phyloP scores from a whole-genome alignment of 2,888 invertebrate genomes.

The Glyphotaelius pellucidus region DNA sequence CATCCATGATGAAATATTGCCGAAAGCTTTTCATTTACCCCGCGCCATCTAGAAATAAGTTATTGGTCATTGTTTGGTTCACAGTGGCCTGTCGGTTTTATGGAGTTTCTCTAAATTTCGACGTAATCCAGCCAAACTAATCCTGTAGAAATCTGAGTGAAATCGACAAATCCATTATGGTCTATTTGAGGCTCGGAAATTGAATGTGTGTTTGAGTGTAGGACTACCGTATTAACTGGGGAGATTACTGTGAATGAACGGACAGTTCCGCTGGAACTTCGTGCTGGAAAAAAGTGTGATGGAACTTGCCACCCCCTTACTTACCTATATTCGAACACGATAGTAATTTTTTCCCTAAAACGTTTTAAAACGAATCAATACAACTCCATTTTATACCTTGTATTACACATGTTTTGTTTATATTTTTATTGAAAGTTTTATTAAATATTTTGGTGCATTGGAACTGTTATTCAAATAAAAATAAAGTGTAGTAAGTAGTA shows the following conservation, averaged over 20 bases:
- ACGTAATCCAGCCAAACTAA: background rate
- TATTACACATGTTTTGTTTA: background rate
- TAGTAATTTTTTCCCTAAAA: background rate
- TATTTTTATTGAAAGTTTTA: too few species aligned
- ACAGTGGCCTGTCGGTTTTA: background rate
- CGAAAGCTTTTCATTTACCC: background rate
- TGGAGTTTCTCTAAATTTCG: background rate
- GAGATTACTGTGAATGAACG: background rate
- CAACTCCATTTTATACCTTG: background rate
- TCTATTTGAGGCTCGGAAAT: background rate
- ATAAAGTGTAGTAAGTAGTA: too few species aligned
- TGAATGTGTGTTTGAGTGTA: background rate
- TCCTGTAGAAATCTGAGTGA: background rate
- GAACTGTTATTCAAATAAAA: too few species aligned
- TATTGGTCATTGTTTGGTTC: background rate
- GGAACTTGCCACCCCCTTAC: background rate
- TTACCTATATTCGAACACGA: too few species aligned
- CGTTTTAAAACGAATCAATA: background rate
- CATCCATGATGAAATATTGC: background rate
- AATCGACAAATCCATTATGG: background rate
- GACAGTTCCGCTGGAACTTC: background rate
- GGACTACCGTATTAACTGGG: background rate
- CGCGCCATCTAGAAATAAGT: background rate
- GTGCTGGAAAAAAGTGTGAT: background rate
- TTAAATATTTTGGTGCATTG: too few species aligned